These are phyloP conservation scores for Oscheius sp. DNA, from an alignment of 2,888 invertebrate genomes.

Conservation along the genomic window DNA sequence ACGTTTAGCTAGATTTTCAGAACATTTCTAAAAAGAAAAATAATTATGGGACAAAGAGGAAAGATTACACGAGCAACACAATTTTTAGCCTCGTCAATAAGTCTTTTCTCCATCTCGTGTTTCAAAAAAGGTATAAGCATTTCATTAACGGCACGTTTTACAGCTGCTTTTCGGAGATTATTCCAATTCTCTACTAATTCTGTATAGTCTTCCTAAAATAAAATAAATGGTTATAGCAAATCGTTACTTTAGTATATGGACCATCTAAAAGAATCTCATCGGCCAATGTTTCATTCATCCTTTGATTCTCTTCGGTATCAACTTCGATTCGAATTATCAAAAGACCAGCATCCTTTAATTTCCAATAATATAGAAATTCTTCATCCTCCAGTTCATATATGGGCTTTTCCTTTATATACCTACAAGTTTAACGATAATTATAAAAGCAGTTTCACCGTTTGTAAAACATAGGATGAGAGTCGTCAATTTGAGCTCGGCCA, in stretches of 20 bases:
- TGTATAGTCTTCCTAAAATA: constrained; percentile 52
- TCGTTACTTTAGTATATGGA: constrained; percentile 37
- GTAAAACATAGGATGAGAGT: constrained; percentile 80
- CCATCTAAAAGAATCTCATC: constrained; percentile 33
- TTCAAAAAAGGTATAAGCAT: constrained; percentile 89
- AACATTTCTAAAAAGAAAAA: constrained; percentile 28
- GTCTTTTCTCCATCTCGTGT: constrained; percentile 82
- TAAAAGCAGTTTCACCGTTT: constrained; percentile 33
- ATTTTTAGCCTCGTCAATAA: constrained; percentile 84
- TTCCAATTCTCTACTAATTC: constrained; percentile 83
- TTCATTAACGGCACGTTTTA: constrained; percentile 83
- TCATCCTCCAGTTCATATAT: constrained; percentile 87
- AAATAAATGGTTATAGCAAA: not conserved
- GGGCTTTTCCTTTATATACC: constrained; percentile 91
- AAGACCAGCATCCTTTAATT: constrained; percentile 53
- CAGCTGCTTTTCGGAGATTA: constrained; percentile 82
- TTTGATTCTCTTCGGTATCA: constrained; percentile 35
- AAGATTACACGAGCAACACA: constrained; percentile 70
- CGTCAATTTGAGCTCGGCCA: constrained; percentile 93
- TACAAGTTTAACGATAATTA: constrained; percentile 73
- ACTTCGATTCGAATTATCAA: constrained; percentile 17
- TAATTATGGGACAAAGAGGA: constrained; percentile 8
- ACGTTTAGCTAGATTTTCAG: not conserved
- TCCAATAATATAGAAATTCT: constrained; percentile 83
- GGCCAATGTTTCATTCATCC: constrained; percentile 30